Conservation (phyloP, 2,888 invertebrate genomes). For the Machimus rusticus region DNA sequence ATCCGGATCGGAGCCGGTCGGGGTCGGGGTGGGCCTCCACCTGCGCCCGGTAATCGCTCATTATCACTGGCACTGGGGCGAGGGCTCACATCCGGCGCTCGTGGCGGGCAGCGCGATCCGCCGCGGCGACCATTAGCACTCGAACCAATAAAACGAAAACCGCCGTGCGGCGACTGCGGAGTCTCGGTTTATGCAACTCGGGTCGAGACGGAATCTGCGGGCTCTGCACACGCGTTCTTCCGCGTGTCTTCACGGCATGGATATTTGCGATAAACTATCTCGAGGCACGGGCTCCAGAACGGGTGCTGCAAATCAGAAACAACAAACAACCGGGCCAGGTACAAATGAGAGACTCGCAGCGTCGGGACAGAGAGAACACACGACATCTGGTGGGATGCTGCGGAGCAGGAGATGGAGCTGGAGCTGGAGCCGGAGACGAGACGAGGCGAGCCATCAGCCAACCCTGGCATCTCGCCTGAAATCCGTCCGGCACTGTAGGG, state of each 20-base stretch:
- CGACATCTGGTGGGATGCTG: slow-evolving; percentile 43
- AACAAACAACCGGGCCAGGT: slow-evolving; percentile 44
- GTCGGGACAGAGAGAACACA: slow-evolving; percentile 28
- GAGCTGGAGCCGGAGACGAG: background rate
- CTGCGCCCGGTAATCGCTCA: slow-evolving; percentile 11
- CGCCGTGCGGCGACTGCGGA: slow-evolving; percentile 25
- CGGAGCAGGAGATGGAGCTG: background rate
- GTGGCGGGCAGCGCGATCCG: slow-evolving; percentile 16
- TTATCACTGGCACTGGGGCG: slow-evolving; percentile 37
- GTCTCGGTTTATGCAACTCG: slow-evolving; percentile 16
- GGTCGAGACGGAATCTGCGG: slow-evolving; percentile 12
- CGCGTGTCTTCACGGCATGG: slow-evolving; percentile 60
- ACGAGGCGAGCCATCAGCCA: slow-evolving; percentile 19
- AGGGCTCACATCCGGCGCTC: slow-evolving; percentile 20
- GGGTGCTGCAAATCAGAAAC: slow-evolving; percentile 45
- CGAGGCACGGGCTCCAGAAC: slow-evolving; percentile 47
- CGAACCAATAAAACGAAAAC: slow-evolving; percentile 36
- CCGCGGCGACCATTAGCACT: slow-evolving; percentile 39
- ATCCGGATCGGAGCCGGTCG: background rate
- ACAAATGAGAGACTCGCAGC: slow-evolving; percentile 42
- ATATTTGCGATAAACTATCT: slow-evolving; percentile 64
- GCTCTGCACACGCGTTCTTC: slow-evolving; percentile 44
- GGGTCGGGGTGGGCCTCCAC: background rate
- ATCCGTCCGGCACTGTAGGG: slow-evolving; percentile 26
- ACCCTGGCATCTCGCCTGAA: slow-evolving; percentile 39